Base-by-base conservation (phyloP, 2,888 invertebrate genomes). In the Piscicola geometra region DNA sequence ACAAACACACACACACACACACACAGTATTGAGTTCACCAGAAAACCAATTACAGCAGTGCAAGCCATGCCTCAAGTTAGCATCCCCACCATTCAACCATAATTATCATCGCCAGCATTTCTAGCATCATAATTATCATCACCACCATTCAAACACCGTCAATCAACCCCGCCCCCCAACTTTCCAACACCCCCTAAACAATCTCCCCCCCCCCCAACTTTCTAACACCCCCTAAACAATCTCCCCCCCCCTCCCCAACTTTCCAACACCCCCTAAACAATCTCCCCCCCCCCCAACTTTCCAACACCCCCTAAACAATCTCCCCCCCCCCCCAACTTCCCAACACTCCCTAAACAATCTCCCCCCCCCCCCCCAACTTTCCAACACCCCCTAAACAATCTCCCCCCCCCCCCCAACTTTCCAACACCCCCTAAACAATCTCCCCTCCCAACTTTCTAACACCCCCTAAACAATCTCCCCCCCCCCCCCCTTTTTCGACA, bases 21-120 rank as follows among this genome's bases (percentile, higher is more conserved):
- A 5, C 41, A 41, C 41, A 64, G 64, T 18, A n/a, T 73, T 21
- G 73, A 73, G 32, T 73, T 30, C 73, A 73, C 73, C 15, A 73
- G 73, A 64, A 73, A 73, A 35, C 73, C 73, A 3, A 28, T 73
- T 0, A 36, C 32, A 12, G n/a, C 1, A 15, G 28, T 60, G 2
- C n/a, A 60, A 60, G 73, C 33, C n/a, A 12, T 30, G 25, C 56
- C 35, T 32, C 52, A 73, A 64, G 73, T 73, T n/a, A n/a, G n/a
- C n/a, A n/a, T n/a, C n/a, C n/a, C n/a, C n/a, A n/a, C n/a, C n/a
- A n/a, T n/a, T n/a, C n/a, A n/a, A n/a, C n/a, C n/a, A n/a, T n/a
- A n/a, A n/a, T n/a, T n/a, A n/a, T n/a, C n/a, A n/a, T n/a, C n/a
- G n/a, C n/a, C 5, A 30, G 52, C 30, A n/a, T 47, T 47, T 47